phyloP scores from a whole-genome alignment of 2,113 vertebrate genomes.

The Hiodon alosoides region DNA sequence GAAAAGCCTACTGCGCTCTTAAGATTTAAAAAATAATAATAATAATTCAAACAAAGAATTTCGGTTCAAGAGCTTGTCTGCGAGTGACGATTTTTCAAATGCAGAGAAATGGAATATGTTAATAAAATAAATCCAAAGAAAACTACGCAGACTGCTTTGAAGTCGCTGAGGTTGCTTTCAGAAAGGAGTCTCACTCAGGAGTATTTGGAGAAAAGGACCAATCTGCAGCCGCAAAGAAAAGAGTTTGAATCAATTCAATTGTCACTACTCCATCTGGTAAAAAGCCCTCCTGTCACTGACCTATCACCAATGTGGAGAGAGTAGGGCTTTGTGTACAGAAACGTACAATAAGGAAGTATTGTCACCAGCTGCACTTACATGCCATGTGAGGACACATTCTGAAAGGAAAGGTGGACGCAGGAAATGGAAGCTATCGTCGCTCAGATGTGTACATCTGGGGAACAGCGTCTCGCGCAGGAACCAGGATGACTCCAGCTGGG shows the following conservation, averaged over 20 bases:
- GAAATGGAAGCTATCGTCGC: no score
- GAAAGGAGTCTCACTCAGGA: background rate
- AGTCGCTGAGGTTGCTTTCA: background rate
- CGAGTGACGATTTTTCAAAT: background rate
- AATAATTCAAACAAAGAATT: background rate
- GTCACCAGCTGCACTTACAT: no score
- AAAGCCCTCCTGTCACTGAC: background rate
- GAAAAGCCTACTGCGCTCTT: background rate
- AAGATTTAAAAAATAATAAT: background rate
- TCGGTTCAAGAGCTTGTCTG: background rate
- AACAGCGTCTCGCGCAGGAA: no score
- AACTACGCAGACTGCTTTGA: background rate
- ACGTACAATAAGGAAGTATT: no score
- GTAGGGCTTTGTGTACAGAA: background rate
- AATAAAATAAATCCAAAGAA: background rate
- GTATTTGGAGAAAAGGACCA: no score
- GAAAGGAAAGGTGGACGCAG: no score
- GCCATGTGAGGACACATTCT: no score
- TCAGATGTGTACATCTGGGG: no score
- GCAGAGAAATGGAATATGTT: background rate
- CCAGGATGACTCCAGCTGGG: no score
- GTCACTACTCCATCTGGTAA: background rate
- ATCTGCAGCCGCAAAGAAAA: background rate
- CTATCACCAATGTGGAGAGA: background rate
- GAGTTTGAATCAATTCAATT: background rate